Evolutionary conservation across 2,797 vertebrate genomes (phyloP).

Genomic region (Oreochromis mossambicus): DNA sequence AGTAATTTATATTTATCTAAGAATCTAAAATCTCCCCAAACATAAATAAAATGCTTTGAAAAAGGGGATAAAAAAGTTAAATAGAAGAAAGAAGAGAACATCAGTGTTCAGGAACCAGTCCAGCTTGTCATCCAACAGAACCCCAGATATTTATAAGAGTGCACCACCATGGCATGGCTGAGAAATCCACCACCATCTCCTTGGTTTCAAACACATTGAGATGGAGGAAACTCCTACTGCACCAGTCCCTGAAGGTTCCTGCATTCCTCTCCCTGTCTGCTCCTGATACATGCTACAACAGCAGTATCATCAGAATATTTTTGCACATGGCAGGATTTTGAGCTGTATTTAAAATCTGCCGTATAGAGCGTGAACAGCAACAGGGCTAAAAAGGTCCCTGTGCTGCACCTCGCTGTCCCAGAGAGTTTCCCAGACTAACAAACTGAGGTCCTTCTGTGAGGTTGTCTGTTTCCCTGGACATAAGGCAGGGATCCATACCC

Average conservation of each 20-base stretch:
- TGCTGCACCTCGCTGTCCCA: not conserved
- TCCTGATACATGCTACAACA: not conserved
- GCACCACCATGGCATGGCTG: not conserved
- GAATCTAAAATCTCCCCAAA: not conserved
- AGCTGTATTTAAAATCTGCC: not conserved
- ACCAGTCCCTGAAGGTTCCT: not conserved
- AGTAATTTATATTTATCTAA: fast-evolving
- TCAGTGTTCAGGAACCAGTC: not conserved
- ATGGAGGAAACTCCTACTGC: not conserved
- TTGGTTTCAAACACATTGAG: not conserved
- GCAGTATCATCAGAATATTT: not conserved
- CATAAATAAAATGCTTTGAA: not conserved
- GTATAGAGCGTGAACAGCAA: fast-evolving
- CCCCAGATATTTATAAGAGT: not conserved
- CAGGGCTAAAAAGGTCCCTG: fast-evolving
- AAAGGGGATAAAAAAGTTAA: not conserved
- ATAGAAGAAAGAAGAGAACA: not conserved
- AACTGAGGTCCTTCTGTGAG: not conserved
- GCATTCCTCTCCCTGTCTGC: not conserved
- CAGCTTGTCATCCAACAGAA: not conserved
- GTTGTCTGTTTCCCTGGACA: not conserved
- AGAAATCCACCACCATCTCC: not conserved
- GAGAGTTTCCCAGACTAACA: not conserved
- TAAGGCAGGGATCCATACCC: fast-evolving
- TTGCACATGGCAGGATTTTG: not conserved